A percentile compares a stretch with the other conserved stretches of the same genome.
These are phyloP conservation scores for Trachelus tabidus DNA, from an alignment of 2,888 invertebrate species.

Conservation along the genomic window DNA sequence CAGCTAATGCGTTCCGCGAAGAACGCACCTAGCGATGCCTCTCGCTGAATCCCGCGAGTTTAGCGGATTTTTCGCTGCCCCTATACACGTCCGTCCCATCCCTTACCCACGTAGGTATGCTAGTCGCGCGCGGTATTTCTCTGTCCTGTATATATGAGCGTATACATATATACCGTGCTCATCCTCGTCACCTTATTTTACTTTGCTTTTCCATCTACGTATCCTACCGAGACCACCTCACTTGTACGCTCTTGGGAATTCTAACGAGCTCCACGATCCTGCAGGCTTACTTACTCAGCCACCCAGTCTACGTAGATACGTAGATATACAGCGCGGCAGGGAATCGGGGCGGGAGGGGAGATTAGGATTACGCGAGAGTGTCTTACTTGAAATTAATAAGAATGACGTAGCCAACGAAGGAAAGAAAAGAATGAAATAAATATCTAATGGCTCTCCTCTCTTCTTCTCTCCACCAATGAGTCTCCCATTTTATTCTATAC, in stretches of 20 bases:
- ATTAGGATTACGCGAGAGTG: background rate
- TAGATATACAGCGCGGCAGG: too few relatives aligned
- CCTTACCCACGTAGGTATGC: background rate
- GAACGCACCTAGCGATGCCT: background rate
- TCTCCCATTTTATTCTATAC: background rate
- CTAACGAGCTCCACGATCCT: background rate
- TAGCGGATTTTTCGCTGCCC: background rate
- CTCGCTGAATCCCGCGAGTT: conserved; percentile 1
- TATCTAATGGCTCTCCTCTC: background rate
- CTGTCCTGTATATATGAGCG: background rate
- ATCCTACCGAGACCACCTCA: background rate
- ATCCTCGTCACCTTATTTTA: background rate
- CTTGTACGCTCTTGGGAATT: background rate
- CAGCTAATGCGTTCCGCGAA: conserved; percentile 22
- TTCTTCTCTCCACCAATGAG: background rate
- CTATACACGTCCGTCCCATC: background rate
- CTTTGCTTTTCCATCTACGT: background rate
- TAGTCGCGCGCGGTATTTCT: background rate
- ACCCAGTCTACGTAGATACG: background rate
- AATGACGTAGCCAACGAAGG: too few relatives aligned
- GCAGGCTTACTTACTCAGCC: background rate
- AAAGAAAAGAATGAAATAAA: background rate
- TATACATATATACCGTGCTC: background rate
- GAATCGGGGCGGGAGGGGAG: too few relatives aligned
- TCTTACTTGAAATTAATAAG: background rate